These are phyloP conservation scores for Drosophila sp. DNA, from an alignment of 1,140 invertebrate species.

Conservation along the genomic window DNA sequence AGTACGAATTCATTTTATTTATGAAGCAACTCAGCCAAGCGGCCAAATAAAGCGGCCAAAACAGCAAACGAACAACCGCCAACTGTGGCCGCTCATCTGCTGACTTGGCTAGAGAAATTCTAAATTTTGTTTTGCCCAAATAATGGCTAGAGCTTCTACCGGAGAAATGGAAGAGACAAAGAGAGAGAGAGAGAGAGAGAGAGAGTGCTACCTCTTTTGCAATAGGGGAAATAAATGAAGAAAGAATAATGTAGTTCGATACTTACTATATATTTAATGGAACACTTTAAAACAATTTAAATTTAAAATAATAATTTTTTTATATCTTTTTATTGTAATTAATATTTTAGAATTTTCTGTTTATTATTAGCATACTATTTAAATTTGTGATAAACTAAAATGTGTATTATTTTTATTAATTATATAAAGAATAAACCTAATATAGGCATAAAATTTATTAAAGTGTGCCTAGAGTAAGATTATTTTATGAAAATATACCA, in stretches of 20 bases:
- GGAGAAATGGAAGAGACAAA: too few relatives aligned
- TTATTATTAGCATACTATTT: too few relatives aligned
- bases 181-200: not conserved
- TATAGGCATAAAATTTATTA: too few relatives aligned
- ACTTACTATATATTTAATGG: too few relatives aligned
- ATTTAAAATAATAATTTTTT: too few relatives aligned
- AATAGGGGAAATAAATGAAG: not conserved
- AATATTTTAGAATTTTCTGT: too few relatives aligned
- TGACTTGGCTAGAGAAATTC: conserved; percentile 9
- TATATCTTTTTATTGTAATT: too few relatives aligned
- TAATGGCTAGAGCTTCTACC: not conserved
- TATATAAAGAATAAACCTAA: too few relatives aligned
- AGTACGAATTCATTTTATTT: conserved; percentile 82
- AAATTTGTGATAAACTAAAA: not conserved
- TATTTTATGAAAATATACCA: not conserved
- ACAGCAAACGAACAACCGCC: conserved; percentile 28
- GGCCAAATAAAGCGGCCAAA: conserved; percentile 61
- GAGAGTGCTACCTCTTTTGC: not conserved
- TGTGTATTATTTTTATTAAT: too few relatives aligned
- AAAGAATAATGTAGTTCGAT: not conserved
- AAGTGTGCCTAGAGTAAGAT: not conserved
- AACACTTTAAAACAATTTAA: too few relatives aligned
- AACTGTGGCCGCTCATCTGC: conserved; percentile 7
- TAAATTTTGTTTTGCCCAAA: conserved; percentile 24
- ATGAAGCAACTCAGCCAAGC: conserved; percentile 77